These are phyloP conservation scores for human (Homo sapiens) DNA, from an alignment of 2,113 vertebrate species.

Conservation along the genomic window DNA sequence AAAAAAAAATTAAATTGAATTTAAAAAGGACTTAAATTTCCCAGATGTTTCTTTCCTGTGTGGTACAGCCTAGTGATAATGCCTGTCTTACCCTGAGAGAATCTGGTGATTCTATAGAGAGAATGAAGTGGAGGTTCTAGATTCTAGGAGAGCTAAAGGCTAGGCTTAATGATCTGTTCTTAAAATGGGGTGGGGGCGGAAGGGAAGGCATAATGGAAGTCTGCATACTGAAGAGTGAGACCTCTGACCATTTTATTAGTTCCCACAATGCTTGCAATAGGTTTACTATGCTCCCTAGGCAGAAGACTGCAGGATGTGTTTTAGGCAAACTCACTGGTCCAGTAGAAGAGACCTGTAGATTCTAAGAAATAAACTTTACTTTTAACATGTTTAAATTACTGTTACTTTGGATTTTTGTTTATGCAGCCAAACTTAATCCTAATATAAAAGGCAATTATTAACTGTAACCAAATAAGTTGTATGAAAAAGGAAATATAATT, in stretches of 20 bases:
- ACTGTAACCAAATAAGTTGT: neutral
- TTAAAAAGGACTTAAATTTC: neutral
- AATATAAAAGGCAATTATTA: neutral
- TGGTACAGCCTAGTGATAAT: neutral
- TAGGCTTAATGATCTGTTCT: neutral
- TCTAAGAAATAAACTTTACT: neutral
- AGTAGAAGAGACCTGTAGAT: neutral
- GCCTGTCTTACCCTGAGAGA: neutral
- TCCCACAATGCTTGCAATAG: neutral
- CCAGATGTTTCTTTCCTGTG: neutral
- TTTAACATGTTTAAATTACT: neutral
- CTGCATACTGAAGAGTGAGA: neutral
- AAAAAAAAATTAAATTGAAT: too few species aligned
- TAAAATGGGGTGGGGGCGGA: neutral
- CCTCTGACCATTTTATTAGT: neutral
- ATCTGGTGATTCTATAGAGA: neutral
- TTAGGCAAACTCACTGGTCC: neutral
- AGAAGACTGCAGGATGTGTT: neutral
- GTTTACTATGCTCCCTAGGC: neutral
- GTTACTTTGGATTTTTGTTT: neutral
- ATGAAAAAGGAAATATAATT: neutral
- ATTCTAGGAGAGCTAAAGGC: conserved; percentile 4
- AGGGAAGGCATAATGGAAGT: neutral
- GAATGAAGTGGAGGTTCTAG: neutral
- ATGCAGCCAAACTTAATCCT: neutral